These are phyloP conservation scores for Galerucella pusilla DNA, from an alignment of 2,888 invertebrate species.

Conservation along the genomic window DNA sequence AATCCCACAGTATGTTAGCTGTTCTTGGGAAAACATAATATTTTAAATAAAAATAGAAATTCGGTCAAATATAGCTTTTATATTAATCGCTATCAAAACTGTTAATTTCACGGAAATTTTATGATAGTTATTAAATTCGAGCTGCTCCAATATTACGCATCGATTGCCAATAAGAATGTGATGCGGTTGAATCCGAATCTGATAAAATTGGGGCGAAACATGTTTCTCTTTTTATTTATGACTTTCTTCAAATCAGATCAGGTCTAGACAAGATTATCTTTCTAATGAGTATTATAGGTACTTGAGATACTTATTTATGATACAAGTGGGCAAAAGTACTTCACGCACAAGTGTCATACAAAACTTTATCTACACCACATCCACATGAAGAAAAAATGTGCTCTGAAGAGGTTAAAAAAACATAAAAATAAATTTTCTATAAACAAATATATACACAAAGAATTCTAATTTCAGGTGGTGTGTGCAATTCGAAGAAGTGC, in stretches of 20 bases:
- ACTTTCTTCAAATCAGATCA: constrained; percentile 6
- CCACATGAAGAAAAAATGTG: no score
- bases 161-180: constrained; percentile 26
- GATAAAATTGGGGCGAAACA: constrained; percentile 4
- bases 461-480: no score
- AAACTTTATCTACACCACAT: no score
- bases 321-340: no score
- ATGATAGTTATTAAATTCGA: constrained; percentile 32
- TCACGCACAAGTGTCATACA: no score
- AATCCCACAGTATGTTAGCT: background rate
- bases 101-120: constrained; percentile 33
- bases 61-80: constrained; percentile 22
- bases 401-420: no score
- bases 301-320: no score
- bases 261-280: background rate
- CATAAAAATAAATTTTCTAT: no score
- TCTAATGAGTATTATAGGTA: no score
- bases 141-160: constrained; percentile 32
- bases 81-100: background rate
- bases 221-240: constrained; percentile 4
- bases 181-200: constrained; percentile 22
- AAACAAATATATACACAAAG: no score
- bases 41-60: constrained; percentile 12
- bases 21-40: background rate
- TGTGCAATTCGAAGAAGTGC: no score